Conservation (phyloP, 2,888 invertebrate species). For the Heliconius sara region DNA sequence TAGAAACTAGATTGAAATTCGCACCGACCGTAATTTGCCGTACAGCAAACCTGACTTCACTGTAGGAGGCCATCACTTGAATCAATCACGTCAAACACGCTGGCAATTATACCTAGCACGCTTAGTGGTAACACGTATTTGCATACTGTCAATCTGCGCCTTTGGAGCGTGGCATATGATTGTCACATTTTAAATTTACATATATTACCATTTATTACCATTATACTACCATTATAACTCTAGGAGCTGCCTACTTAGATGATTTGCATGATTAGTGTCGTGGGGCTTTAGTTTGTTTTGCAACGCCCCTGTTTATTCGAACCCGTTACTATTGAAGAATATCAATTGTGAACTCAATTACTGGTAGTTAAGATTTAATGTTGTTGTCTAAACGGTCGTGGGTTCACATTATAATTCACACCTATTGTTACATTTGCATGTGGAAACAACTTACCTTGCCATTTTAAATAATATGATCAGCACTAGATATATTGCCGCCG, state of each 20-base stretch:
- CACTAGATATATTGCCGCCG: conserved; percentile 68
- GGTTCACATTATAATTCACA: background rate
- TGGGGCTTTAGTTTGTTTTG: conserved; percentile 65
- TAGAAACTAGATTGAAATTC: background rate
- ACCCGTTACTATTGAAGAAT: conserved; percentile 51
- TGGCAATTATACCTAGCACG: conserved; percentile 69
- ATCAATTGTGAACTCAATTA: conserved; percentile 48
- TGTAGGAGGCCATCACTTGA: conserved; percentile 42
- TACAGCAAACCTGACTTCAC: conserved; percentile 7
- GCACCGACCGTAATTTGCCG: background rate
- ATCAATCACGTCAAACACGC: conserved; percentile 71
- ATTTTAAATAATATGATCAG: conserved; percentile 71
- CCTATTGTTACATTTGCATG: conserved; percentile 8
- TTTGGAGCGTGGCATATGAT: conserved; percentile 79
- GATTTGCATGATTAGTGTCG: conserved; percentile 72
- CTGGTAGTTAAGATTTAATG: conserved; percentile 30
- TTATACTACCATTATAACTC: conserved; percentile 58
- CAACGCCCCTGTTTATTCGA: conserved; percentile 58
- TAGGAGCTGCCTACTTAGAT: conserved; percentile 59
- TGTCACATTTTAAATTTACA: conserved; percentile 83
- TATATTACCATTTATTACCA: conserved; percentile 69
- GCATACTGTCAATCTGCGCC: conserved; percentile 70
- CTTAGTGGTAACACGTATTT: conserved; percentile 72
- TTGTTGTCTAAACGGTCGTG: background rate
- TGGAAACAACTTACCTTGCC: conserved; percentile 67